A percentile compares a stretch with the other conserved stretches of the same genome.
Conservation (phyloP, 1,140 invertebrate species). For the Drosophila varians region DNA sequence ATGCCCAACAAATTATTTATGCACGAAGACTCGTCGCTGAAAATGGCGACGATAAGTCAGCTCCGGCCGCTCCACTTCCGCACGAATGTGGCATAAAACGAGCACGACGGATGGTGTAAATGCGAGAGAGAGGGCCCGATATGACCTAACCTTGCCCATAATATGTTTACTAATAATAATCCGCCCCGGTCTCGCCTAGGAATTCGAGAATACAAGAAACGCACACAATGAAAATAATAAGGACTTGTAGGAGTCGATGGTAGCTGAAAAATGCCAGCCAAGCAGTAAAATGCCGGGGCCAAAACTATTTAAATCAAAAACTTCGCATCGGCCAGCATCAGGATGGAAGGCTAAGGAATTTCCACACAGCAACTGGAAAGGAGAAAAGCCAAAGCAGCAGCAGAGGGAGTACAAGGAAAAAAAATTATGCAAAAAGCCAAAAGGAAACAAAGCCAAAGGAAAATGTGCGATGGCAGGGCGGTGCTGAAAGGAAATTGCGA, state of each 20-base stretch:
- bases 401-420: constrained; percentile 3
- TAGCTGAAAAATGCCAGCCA: constrained; percentile 50
- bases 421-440: constrained; percentile 30
- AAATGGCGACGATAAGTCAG: constrained; percentile 78
- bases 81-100: constrained; percentile 59
- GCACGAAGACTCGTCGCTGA: constrained; percentile 64
- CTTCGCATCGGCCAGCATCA: constrained; percentile 43
- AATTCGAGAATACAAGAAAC: constrained; percentile 23
- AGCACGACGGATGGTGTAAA: background rate
- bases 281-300: constrained; percentile 51
- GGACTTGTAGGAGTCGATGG: constrained; percentile 34
- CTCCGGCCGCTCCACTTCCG: constrained; percentile 67
- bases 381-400: background rate
- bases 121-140: background rate
- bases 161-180: constrained; percentile 52
- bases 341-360: constrained; percentile 39
- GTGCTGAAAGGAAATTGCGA: constrained; percentile 73
- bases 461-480: constrained; percentile 47
- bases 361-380: constrained; percentile 26
- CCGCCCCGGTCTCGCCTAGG: constrained; percentile 8
- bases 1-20: constrained; percentile 77
- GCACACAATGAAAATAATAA: constrained; percentile 58
- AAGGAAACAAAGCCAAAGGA: constrained; percentile 55
- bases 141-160: constrained; percentile 51
- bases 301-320: constrained; percentile 74